Conservation (phyloP, 2,113 vertebrate genomes). For the Haplochromis burtoni region DNA sequence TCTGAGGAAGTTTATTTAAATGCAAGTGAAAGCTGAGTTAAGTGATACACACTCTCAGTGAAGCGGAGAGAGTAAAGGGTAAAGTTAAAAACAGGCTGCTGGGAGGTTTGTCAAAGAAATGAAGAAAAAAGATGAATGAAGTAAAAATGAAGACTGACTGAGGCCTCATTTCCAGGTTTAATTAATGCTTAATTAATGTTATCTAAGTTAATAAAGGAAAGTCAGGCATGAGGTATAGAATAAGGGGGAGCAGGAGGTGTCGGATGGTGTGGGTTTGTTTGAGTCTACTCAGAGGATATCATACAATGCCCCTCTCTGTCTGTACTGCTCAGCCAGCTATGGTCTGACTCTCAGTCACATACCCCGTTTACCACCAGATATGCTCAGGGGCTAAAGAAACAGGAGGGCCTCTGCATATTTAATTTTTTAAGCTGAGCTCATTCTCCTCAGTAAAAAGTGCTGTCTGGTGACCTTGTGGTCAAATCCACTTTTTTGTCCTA, state of each 20-base stretch:
- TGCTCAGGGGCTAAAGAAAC: conserved; percentile 22
- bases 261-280: conserved; percentile 11
- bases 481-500: conserved; percentile 10
- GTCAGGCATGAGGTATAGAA: conserved; percentile 23
- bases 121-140: neutral
- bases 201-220: conserved; percentile 33
- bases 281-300: conserved; percentile 10
- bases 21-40: neutral
- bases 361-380: conserved; percentile 45
- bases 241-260: neutral
- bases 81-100: neutral
- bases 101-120: neutral
- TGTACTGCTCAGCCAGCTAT: conserved; percentile 13
- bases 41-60: neutral
- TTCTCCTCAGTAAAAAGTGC: neutral
- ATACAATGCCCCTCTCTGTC: conserved; percentile 65
- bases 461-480: conserved; percentile 39
- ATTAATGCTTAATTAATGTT: conserved; percentile 33
- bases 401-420: conserved; percentile 29
- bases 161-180: conserved; percentile 12
- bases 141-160: neutral
- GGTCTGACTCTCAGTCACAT: conserved; percentile 41
- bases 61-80: neutral
- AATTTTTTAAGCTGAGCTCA: neutral
- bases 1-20: conserved; percentile 6